These are phyloP conservation scores for Phymanthus crucifer DNA, from an alignment of 92 coral and sea anemone genomes.

Conservation along the genomic window DNA sequence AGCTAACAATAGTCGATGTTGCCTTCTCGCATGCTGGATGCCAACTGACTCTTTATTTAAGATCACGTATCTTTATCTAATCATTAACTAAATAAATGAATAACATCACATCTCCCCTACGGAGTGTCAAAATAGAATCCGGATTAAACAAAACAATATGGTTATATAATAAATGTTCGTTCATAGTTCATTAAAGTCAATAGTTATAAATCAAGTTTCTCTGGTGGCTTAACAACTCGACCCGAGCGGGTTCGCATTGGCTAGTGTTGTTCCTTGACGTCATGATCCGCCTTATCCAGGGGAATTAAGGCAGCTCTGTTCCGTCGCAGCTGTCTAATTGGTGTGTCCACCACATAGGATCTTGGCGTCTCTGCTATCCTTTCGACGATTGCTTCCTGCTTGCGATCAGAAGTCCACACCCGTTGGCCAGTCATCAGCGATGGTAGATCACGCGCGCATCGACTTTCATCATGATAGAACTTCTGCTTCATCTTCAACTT, in stretches of 20 bases:
- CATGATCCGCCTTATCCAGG: background rate
- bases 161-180: too few relatives aligned
- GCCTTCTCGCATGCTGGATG: too few relatives aligned
- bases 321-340: constrained; percentile 33
- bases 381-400: constrained; percentile 36
- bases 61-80: too few relatives aligned
- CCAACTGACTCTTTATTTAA: too few relatives aligned
- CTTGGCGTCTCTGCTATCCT: constrained; percentile 38
- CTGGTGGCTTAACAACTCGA: constrained; percentile 25
- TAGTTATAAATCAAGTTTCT: constrained; percentile 7
- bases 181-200: too few relatives aligned
- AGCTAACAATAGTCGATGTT: constrained; percentile 19
- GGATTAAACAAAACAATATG: too few relatives aligned
- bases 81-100: too few relatives aligned
- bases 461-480: constrained; percentile 24
- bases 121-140: too few relatives aligned
- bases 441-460: constrained; percentile 20
- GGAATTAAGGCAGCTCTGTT: constrained; percentile 28
- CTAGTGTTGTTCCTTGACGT: background rate
- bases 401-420: constrained; percentile 42
- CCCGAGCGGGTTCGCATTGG: constrained; percentile 28
- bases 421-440: constrained; percentile 35
- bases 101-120: too few relatives aligned
- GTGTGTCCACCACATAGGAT: constrained; percentile 36
- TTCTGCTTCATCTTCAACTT: constrained; percentile 42